Percentiles rank a stretch among this genome's conserved stretches.
Evolutionary conservation across 2,797 vertebrate genomes (phyloP).

Genomic region (Spinus olivaceus): DNA sequence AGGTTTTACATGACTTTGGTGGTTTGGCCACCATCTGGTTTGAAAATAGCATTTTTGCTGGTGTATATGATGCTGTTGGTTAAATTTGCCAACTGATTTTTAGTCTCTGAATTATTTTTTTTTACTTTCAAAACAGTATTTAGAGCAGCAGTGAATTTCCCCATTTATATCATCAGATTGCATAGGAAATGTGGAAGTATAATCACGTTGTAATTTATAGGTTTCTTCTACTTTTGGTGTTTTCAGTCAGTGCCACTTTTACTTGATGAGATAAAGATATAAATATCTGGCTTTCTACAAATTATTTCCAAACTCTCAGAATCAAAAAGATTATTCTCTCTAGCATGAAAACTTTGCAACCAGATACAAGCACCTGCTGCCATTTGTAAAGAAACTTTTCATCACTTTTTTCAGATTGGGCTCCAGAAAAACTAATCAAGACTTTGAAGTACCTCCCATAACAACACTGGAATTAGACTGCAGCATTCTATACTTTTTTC

Average conservation of each 20-base stretch:
- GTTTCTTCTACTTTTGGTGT: background rate
- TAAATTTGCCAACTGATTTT: background rate
- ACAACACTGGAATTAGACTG: background rate
- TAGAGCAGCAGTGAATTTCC: background rate
- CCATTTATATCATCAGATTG: background rate
- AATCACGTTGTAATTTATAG: background rate
- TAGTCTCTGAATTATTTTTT: background rate
- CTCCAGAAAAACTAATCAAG: background rate
- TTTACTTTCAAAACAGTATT: background rate
- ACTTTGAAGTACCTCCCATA: background rate
- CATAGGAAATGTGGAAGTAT: background rate
- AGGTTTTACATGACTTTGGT: accelerated
- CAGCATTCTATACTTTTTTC: background rate
- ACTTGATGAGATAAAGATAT: background rate
- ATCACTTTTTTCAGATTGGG: background rate
- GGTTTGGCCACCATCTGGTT: background rate
- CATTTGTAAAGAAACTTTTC: background rate
- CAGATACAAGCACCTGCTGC: background rate
- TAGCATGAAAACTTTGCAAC: background rate
- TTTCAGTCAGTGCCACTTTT: background rate
- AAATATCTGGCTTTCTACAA: background rate
- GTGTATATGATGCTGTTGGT: background rate
- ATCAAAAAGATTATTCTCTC: background rate
- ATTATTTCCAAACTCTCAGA: background rate
- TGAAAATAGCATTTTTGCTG: background rate